These are phyloP conservation scores for Urocolius indicus DNA, from an alignment of 2,113 vertebrate genomes.

Conservation along the genomic window DNA sequence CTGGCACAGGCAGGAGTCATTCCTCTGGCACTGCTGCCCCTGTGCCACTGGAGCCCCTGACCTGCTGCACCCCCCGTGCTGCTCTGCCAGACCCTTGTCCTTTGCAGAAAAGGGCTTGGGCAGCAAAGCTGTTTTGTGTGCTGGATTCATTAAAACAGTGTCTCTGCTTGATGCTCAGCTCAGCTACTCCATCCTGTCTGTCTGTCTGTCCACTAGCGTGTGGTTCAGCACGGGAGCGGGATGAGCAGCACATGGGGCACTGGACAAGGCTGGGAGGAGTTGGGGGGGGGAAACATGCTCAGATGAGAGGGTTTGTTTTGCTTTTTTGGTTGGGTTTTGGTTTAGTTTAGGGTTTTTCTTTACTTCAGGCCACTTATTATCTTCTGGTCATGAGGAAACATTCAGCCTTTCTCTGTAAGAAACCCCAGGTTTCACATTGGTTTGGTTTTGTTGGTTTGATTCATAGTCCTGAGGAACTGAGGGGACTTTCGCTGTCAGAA, in stretches of 20 bases:
- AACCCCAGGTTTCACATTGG: background rate
- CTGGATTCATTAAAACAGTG: background rate
- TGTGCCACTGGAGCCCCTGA: background rate
- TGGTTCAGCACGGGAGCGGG: rapidly evolving
- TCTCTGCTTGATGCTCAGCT: background rate
- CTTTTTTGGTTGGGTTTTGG: background rate
- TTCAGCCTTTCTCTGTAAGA: background rate
- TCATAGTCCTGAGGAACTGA: background rate
- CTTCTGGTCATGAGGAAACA: background rate
- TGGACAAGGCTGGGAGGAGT: background rate
- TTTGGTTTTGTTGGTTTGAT: background rate
- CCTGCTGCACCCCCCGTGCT: background rate
- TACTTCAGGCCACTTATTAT: background rate
- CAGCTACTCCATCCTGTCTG: background rate
- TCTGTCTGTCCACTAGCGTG: background rate
- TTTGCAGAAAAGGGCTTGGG: background rate
- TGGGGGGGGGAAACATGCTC: background rate
- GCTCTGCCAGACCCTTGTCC: background rate
- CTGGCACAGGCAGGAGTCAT: rapidly evolving
- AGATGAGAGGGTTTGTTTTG: background rate
- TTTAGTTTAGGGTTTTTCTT: background rate
- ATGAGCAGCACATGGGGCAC: background rate
- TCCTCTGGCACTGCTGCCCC: background rate
- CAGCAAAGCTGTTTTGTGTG: background rate
- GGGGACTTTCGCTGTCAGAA: background rate